Evolutionary conservation across 2,797 vertebrate species (phyloP).

Genomic region (Cryptoprocta ferox): DNA sequence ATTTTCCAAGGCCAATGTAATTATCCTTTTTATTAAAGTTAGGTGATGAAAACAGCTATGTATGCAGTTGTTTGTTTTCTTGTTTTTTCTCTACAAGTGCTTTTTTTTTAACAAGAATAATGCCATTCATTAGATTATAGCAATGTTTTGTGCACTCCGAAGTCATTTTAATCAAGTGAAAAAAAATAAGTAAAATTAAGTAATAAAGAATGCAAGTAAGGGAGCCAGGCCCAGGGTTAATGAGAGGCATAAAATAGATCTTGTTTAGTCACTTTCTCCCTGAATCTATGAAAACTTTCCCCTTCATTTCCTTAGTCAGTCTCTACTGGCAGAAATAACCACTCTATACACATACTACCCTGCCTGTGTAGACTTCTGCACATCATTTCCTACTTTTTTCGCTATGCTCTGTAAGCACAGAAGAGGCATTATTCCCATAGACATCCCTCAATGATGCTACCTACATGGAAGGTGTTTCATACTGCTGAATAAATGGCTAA

Average conservation of each 20-base stretch:
- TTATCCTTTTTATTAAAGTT: constrained; percentile 45
- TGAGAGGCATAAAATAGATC: background rate
- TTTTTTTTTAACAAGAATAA: background rate
- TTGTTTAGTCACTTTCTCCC: background rate
- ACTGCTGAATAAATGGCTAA: background rate
- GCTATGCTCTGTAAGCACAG: background rate
- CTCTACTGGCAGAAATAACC: background rate
- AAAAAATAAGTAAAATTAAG: constrained; percentile 23
- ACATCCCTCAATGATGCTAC: background rate
- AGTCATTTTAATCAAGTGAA: constrained; percentile 58
- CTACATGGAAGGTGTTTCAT: background rate
- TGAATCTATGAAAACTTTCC: background rate
- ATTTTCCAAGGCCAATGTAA: constrained; percentile 24
- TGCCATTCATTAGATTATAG: constrained; percentile 49
- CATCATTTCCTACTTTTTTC: background rate
- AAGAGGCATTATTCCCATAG: background rate
- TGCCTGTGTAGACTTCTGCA: background rate
- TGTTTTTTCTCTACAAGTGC: background rate
- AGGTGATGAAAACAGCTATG: background rate
- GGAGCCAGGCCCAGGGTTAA: background rate
- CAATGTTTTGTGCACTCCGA: background rate
- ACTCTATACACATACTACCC: no score
- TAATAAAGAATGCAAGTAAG: background rate
- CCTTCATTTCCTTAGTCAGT: background rate
- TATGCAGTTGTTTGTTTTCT: background rate